Evolutionary conservation across 2,888 invertebrate species (phyloP), one percentile per base, ranked within the genome.

Genomic region (Keiferia lycopersicella): DNA sequence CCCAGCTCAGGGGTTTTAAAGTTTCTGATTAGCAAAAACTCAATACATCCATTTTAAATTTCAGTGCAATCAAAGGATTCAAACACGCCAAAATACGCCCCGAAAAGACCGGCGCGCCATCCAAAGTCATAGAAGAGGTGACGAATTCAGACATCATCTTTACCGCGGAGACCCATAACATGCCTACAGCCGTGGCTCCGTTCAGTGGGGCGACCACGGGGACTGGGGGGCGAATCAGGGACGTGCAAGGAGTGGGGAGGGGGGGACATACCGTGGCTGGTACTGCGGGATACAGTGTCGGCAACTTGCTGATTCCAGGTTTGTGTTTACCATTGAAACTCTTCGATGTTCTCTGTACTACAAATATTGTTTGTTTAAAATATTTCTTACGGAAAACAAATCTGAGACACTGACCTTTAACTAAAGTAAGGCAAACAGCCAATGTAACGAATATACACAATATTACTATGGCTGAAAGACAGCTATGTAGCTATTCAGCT

Each of bases 161-260:
- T 81, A 99, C 99, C 0, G 99, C 99, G 0, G 99, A 99, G 91
- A 99, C 99, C 0, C 99, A 99, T 86, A 99, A 99, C 83, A 99
- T 99, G 93, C 98, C 98, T 0, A 98, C 98, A 0, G 98, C 98
- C 0, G 98, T 99, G 11, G 98, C 98, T 0, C 99, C 99, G 0
- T 99, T 99, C 73, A 98, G 98, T 86, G 99, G 99, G 0, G 99
- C 99, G 0, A 98, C 99, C 0, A 99, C 99, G 0, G 99, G 99
- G 26, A 98, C 99, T 0, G 99, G 99, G 0, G 99, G 99, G 0
- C 93, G 99, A 51, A 95, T 99, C 64, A 92, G 99, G 66, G 99
- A 99, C 86, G 97, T 99, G 0, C 98, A 99, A 84, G 96, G 96
- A 14, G 97, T 99, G 6, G 99, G 99, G 1, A 92, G 98, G 66